Percentiles rank a stretch among this genome's conserved stretches.
These are phyloP conservation scores for Parnassius mnemosyne DNA, from an alignment of 2,888 invertebrate species.

Conservation along the genomic window DNA sequence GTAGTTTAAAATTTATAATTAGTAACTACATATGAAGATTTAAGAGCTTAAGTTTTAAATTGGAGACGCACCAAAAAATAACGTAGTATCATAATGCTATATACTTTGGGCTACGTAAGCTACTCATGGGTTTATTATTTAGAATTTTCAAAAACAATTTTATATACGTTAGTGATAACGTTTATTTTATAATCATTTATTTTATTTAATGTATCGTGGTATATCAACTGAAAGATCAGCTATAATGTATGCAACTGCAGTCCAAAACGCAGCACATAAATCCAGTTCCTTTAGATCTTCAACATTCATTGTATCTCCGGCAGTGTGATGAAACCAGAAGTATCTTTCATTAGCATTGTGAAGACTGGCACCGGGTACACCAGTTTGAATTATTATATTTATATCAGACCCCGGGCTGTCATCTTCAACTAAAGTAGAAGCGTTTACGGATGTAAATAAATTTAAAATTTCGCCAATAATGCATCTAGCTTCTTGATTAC, in stretches of 20 bases:
- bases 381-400: conserved; percentile 78
- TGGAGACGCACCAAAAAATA: too few species aligned
- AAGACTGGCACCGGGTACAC: conserved; percentile 87
- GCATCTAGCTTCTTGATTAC: conserved; percentile 81
- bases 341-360: conserved; percentile 86
- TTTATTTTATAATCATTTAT: background rate
- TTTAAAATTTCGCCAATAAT: conserved; percentile 85
- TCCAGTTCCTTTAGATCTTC: conserved; percentile 86
- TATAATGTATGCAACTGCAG: conserved; percentile 87
- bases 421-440: conserved; percentile 78
- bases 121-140: too few species aligned
- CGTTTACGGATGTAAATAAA: conserved; percentile 84
- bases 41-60: too few species aligned
- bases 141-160: background rate
- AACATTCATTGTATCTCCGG: conserved; percentile 89
- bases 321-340: conserved; percentile 87
- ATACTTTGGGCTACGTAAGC: too few species aligned
- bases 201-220: conserved; percentile 63
- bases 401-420: conserved; percentile 87
- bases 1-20: too few species aligned
- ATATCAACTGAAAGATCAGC: conserved; percentile 87
- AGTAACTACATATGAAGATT: too few species aligned
- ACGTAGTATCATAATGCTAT: too few species aligned
- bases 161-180: background rate
- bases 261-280: conserved; percentile 88